These are phyloP conservation scores for Tachycineta bicolor DNA, from an alignment of 2,113 vertebrate genomes.

Conservation along the genomic window DNA sequence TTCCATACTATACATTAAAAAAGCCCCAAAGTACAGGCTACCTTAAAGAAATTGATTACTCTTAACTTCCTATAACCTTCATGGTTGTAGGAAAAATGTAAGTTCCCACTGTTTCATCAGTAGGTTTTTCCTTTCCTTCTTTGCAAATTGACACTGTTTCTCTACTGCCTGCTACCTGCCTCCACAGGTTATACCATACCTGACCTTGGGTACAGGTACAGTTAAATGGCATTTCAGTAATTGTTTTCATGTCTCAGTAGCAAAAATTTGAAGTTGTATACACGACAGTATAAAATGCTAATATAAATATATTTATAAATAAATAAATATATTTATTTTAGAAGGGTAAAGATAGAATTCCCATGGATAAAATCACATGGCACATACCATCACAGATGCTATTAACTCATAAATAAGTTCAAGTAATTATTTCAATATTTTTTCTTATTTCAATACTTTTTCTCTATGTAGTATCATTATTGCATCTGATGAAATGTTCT, in stretches of 20 bases:
- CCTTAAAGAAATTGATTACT: neutral
- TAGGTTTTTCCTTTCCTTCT: neutral
- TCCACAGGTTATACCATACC: fast-evolving
- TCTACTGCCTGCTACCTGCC: neutral
- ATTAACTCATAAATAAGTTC: neutral
- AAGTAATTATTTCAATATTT: neutral
- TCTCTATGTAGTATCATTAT: neutral
- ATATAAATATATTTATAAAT: too few species aligned
- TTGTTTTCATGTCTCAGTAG: neutral
- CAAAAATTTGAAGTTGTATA: neutral
- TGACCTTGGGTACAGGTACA: neutral
- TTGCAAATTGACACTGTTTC: neutral
- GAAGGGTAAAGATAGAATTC: neutral
- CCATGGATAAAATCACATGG: neutral
- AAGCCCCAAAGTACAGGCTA: neutral
- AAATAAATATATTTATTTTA: neutral
- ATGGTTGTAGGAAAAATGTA: neutral
- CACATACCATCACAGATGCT: neutral
- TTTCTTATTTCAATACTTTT: neutral
- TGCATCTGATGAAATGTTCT: neutral
- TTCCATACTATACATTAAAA: neutral
- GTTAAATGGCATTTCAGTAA: neutral
- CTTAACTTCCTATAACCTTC: too few species aligned
- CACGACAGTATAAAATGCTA: neutral
- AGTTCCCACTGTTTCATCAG: neutral